Base-by-base conservation (phyloP, 2,113 vertebrate species). In the Tursiops truncatus region DNA sequence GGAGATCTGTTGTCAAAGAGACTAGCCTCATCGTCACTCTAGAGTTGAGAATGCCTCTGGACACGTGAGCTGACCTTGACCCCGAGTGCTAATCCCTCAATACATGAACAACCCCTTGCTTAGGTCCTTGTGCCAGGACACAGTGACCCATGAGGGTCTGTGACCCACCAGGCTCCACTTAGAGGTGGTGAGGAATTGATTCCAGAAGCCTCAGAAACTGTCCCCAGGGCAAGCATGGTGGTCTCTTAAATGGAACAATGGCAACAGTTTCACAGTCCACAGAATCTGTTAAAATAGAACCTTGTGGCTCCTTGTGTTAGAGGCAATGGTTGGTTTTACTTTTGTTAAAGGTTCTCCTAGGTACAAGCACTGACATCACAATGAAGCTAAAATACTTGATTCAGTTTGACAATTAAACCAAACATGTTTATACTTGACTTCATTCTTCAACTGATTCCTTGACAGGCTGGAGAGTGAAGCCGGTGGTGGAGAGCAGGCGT, bases 381-480 rank as follows among this genome's bases (percentile, higher is more conserved):
- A 12, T n/a, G 62, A 74, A 83, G 63, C 14, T 8, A 28, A 86
- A 83, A 84, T 70, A 47, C 70, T 82, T 80, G 80, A 88, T 6
- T 26, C 82, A 81, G 60, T 85, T 91, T 91, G 93, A 70, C 76
- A 76, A 73, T 73, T 89, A 65, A 80, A 53, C 83, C 91, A 15
- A 81, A 89, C 58, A 65, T 28, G 23, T 38, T 81, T 71, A 17
- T 50, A 63, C 50, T 82, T 86, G 80, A 87, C 74, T 94, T 96
- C 85, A 33, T 71, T 58, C 62, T 77, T 79, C 65, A 74, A 15
- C 56, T 58, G 77, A 70, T 92, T 41, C 73, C 23, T 36, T 70
- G 76, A 62, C 56, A 31, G 82, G 31, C 65, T 77, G n/a, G 17
- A 70, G 36, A 58, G 62, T 68, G 91, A 85, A 10, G 44, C 5